Conservation (phyloP, 2,797 vertebrate species). For the Brachyalestes nurse region DNA sequence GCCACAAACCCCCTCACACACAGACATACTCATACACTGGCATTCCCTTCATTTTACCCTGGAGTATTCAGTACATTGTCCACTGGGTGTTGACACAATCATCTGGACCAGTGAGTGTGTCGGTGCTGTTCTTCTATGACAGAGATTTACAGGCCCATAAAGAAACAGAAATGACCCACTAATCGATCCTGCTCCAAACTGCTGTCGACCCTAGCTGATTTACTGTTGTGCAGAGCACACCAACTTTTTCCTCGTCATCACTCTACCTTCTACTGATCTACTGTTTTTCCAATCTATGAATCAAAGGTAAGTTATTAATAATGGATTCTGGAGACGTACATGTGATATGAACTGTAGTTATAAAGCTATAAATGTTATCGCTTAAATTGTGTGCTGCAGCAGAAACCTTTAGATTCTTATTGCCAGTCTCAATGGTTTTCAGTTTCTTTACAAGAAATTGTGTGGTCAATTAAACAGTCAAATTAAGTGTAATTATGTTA, state of each 20-base stretch:
- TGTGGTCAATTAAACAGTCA: too few relatives aligned
- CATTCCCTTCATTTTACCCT: neutral
- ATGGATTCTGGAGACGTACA: neutral
- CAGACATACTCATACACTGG: neutral
- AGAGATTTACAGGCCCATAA: conserved; percentile 19
- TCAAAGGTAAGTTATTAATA: neutral
- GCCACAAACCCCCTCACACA: too few relatives aligned
- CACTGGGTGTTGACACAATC: conserved; percentile 44
- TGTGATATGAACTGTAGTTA: neutral
- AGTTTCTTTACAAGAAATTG: too few relatives aligned
- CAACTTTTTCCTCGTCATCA: neutral
- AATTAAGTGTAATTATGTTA: too few relatives aligned
- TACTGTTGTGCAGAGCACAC: neutral
- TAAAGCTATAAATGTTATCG: neutral
- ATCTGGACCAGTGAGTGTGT: conserved; percentile 50
- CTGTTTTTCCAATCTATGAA: neutral
- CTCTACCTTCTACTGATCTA: neutral
- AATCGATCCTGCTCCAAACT: conserved; percentile 12
- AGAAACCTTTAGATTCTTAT: neutral
- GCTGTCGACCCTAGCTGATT: neutral
- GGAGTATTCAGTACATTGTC: conserved; percentile 18
- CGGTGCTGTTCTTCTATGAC: neutral
- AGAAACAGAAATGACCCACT: conserved; percentile 13
- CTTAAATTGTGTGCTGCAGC: neutral
- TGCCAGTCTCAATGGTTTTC: too few relatives aligned